Evolutionary conservation across 2,888 invertebrate species (phyloP).

Genomic region (Galerucella pusilla): DNA sequence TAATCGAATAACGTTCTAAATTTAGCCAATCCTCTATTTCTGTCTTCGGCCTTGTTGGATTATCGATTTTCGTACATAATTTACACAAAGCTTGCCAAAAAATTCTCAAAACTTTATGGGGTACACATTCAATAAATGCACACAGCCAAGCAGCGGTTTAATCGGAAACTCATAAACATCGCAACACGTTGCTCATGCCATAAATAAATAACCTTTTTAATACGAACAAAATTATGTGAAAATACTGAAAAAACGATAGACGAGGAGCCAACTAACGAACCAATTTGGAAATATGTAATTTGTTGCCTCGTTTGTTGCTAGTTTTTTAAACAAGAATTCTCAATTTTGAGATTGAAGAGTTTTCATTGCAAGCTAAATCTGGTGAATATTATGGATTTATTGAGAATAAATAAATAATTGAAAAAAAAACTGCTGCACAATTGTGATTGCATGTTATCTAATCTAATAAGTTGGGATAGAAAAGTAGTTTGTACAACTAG

Average conservation of each 20-base stretch:
- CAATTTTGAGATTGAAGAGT: too few species aligned
- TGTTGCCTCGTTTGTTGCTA: too few species aligned
- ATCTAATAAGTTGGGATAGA: too few species aligned
- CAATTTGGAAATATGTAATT: too few species aligned
- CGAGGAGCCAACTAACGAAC: neutral
- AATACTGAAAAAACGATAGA: neutral
- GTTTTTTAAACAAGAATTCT: too few species aligned
- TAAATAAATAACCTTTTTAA: neutral
- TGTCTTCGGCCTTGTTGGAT: slow-evolving; percentile 7
- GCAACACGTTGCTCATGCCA: neutral
- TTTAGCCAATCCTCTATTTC: slow-evolving; percentile 9
- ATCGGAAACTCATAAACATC: neutral
- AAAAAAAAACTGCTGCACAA: too few species aligned
- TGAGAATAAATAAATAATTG: too few species aligned
- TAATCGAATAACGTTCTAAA: slow-evolving; percentile 10
- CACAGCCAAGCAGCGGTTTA: neutral
- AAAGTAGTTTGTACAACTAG: too few species aligned
- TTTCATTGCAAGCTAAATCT: too few species aligned
- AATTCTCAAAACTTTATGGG: neutral
- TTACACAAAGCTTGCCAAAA: slow-evolving; percentile 16
- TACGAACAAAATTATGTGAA: neutral
- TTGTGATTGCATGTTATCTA: too few species aligned
- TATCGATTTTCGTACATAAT: slow-evolving; percentile 11
- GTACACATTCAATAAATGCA: neutral
- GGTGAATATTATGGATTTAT: too few species aligned